phyloP scores from a whole-genome alignment of 2,797 vertebrate genomes.

The Octomys mimax region DNA sequence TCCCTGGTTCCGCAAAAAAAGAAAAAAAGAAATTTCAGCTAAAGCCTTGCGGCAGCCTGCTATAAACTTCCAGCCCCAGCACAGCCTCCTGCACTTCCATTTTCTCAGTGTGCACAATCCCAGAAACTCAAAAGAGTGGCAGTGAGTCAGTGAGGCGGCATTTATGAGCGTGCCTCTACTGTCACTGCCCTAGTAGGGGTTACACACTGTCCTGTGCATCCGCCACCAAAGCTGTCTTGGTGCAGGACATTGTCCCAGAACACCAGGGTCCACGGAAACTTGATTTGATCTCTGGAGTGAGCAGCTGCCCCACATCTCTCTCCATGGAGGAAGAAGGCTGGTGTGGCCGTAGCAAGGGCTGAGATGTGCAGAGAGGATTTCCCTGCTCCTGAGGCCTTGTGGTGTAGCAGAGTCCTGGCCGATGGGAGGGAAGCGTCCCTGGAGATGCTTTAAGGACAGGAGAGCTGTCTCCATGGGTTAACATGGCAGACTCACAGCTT shows the following conservation, averaged over 20 bases:
- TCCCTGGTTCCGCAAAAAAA: too few species aligned
- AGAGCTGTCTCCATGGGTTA: neutral
- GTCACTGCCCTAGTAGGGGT: neutral
- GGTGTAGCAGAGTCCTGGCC: neutral
- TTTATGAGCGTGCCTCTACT: neutral
- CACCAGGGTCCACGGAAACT: too few species aligned
- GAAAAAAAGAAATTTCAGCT: too few species aligned
- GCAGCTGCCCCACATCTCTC: neutral
- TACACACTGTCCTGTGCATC: accelerated
- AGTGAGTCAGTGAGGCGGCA: neutral
- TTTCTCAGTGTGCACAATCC: neutral
- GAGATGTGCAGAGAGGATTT: neutral
- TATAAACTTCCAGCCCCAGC: neutral
- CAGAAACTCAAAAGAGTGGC: neutral
- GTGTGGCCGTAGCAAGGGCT: accelerated
- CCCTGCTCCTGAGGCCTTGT: neutral
- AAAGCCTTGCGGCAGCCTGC: neutral
- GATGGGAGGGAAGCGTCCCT: neutral
- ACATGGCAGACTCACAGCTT: neutral
- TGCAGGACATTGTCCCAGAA: neutral
- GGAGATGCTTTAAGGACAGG: neutral
- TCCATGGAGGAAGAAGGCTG: neutral
- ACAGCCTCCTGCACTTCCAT: neutral
- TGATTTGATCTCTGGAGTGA: neutral
- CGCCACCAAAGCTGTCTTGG: neutral